Evolutionary conservation across 2,888 invertebrate species (phyloP).

Genomic region (Callinectes sapidus): DNA sequence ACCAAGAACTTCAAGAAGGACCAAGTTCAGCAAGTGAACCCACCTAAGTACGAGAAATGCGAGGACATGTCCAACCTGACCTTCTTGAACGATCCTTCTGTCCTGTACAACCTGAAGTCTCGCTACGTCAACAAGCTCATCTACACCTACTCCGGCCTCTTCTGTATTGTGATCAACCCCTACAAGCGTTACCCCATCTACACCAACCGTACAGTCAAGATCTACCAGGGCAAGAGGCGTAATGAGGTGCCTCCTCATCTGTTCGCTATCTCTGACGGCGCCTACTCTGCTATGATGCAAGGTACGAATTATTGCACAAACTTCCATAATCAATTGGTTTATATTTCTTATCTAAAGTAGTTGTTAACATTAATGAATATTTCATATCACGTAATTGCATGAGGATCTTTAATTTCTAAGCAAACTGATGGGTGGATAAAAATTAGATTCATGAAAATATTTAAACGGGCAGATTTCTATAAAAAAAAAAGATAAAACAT

Average conservation of each 20-base stretch:
- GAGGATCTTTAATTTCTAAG: background rate
- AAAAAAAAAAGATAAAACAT: background rate
- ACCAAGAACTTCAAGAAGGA: slow-evolving; percentile 97
- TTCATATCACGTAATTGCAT: background rate
- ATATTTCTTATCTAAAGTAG: background rate
- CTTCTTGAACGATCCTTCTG: slow-evolving; percentile 99
- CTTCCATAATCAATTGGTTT: background rate
- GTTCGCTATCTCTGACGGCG: slow-evolving; percentile 80
- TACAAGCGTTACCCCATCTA: slow-evolving; percentile 80
- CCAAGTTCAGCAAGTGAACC: slow-evolving; percentile 95
- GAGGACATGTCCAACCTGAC: slow-evolving; percentile 99
- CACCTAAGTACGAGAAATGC: slow-evolving; percentile 98
- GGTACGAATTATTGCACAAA: slow-evolving; percentile 74
- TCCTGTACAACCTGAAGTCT: slow-evolving; percentile 98
- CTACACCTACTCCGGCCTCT: slow-evolving; percentile 79
- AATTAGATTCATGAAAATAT: background rate
- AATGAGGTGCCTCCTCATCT: slow-evolving; percentile 80
- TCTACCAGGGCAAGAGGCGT: slow-evolving; percentile 79
- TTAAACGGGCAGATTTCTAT: background rate
- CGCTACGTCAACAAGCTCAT: slow-evolving; percentile 97
- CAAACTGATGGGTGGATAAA: background rate
- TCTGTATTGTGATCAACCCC: slow-evolving; percentile 77
- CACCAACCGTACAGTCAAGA: slow-evolving; percentile 78
- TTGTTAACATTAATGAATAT: background rate
- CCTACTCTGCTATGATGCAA: slow-evolving; percentile 80